Base-by-base conservation (phyloP, 2,888 invertebrate species). In the Dasypolia templi region DNA sequence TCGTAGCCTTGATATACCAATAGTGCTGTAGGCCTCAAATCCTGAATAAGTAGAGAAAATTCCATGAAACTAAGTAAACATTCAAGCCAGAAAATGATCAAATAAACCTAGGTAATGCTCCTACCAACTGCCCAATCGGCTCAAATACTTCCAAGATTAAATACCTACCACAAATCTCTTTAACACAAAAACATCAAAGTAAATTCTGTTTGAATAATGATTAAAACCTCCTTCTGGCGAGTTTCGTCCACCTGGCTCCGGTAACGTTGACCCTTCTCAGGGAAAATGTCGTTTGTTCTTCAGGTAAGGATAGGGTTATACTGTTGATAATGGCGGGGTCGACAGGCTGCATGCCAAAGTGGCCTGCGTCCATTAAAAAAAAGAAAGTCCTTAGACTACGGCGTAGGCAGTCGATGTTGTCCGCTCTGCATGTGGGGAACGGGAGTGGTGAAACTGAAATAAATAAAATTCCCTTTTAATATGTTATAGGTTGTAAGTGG, bases 331-430 rank as follows among this genome's bases (percentile, higher is more conserved):
- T 81, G 11, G 84, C 81, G 0, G 96, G 96, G 81, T 96, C 96
- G 5, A 95, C 86, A 3, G 93, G 87, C 81, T 90, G 91, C 96
- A 96, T 96, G 35, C 94, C 95, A 42, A 93, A 86, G 81, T 94
- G 89, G 5, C 92, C 91, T 0, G 91, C 85, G 73, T 95, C 93
- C 96, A 96, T 96, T 46, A 96, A 90, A 78, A 95, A 93, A 85
- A 96, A 94, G 90, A 96, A 96, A 2, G 95, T 95, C 29, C 96
- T 89, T 14, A 96, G 77, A 3, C 95, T 94, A 2, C 95, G 93
- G 29, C 95, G 90, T 1, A 95, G 91, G 84, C 96, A 96, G 72
- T 93, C 93, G 69, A 96, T 87, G 82, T 95, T 88, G 75, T 94
- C 92, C 2, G 94, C 94, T 75, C 88, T 87, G 85, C 96, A 96